phyloP scores from a whole-genome alignment of 2,113 vertebrate genomes.

The Genyomyrus donnyi region DNA sequence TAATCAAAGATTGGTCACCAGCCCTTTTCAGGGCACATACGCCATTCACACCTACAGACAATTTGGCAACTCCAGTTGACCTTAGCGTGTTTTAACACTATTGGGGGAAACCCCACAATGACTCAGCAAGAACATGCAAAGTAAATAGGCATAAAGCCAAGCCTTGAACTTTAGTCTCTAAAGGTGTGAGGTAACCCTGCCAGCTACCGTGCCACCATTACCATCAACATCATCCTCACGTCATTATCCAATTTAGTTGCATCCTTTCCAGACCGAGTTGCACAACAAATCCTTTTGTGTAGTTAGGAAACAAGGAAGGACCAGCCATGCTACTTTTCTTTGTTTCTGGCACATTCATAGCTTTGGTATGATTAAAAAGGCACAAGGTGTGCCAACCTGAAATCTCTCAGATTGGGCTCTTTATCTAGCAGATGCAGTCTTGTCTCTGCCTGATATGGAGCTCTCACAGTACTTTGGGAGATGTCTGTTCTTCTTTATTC shows the following conservation, averaged over 20 bases:
- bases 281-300: neutral
- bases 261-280: neutral
- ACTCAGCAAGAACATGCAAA: neutral
- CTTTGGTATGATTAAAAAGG: constrained; percentile 20
- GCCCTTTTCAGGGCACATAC: neutral
- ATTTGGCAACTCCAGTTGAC: neutral
- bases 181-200: neutral
- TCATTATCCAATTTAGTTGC: neutral
- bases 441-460: constrained; percentile 33
- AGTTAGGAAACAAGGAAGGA: neutral
- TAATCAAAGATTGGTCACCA: neutral
- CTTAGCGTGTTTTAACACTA: neutral
- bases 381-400: constrained; percentile 24
- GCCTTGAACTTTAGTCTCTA: neutral
- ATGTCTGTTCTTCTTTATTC: constrained; percentile 39
- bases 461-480: constrained; percentile 30
- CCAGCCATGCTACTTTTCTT: neutral
- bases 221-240: neutral
- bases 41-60: neutral
- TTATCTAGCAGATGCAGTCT: neutral
- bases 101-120: neutral
- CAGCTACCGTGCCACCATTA: neutral
- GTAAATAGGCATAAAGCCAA: neutral
- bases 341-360: neutral
- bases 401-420: neutral